Evolutionary conservation across 2,797 vertebrate species (phyloP), one percentile per base, ranked within the genome.

Genomic region (Peromyscus attwateri): DNA sequence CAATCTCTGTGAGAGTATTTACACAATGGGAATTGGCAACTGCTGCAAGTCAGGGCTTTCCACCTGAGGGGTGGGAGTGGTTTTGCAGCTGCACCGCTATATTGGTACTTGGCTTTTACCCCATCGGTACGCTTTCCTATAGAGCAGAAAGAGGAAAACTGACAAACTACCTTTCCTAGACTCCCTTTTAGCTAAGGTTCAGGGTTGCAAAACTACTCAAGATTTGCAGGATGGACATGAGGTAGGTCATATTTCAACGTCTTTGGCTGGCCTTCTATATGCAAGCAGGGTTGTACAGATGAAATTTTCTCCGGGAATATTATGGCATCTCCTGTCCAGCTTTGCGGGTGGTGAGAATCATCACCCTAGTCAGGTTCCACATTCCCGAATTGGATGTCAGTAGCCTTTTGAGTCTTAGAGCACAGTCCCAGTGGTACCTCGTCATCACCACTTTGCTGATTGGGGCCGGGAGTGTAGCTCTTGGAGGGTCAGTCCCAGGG

Each of bases 21-120:
- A 89, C 25, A 93, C 91, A 64, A 75, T 27, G 62, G 76, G 37
- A 92, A 89, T n/a, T 49, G 90, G 55, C 55, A 93, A 73, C 79
- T 55, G 21, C 49, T 89, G 77, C 40, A 87, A 55, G 62, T 43
- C 34, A 60, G 52, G 43, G 29, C 66, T 52, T 55, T 62, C 52
- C 4, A 49, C 9, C n/a, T 13, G 3, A 43, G 71, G 23, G 10
- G 19, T 40, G 1, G 16, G 73, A 10, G 4, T 34, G 8, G 46
- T 60, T 95, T 64, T 68, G 11, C 76, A 62, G 52, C 43, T 85
- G 4, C n/a, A 73, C 25, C 29, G 29, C 25, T 60, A 8, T 64
- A 3, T 29, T n/a, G 55, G n/a, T 49, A 21, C 71, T 87, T 4
- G 16, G 55, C 49, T 71, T 21, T 62, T 43, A 52, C 52, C 52